Evolutionary conservation across 2,797 vertebrate species (phyloP).

Genomic region (Esox masquinongy): DNA sequence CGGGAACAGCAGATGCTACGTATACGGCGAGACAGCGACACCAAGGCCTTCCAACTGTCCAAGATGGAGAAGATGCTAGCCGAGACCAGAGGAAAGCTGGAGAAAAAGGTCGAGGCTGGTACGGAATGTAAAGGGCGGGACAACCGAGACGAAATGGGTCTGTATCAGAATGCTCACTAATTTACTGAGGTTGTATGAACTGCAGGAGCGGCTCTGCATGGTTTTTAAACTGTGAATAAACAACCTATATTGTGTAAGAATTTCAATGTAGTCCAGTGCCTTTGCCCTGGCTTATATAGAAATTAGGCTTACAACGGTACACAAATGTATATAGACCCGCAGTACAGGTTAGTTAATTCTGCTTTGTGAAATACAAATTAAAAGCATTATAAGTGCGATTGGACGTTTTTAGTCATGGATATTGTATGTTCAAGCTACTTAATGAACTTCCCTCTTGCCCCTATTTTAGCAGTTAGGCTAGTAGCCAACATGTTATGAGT

Average conservation of each 20-base stretch:
- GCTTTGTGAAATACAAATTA: too few species aligned
- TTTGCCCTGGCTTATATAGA: too few species aligned
- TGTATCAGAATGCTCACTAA: slow-evolving; percentile 41
- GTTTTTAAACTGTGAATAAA: neutral
- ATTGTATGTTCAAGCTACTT: too few species aligned
- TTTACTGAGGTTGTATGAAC: neutral
- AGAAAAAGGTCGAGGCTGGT: slow-evolving; percentile 79
- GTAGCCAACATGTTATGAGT: too few species aligned
- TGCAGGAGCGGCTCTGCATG: neutral
- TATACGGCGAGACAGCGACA: slow-evolving; percentile 80
- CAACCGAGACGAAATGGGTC: slow-evolving; percentile 72
- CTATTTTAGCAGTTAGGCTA: too few species aligned
- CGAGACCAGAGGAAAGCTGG: slow-evolving; percentile 81
- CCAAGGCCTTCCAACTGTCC: slow-evolving; percentile 79
- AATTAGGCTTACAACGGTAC: too few species aligned
- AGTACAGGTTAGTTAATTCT: too few species aligned
- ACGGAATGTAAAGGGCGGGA: slow-evolving; percentile 49
- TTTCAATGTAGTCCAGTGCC: neutral
- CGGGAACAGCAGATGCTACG: slow-evolving; percentile 78
- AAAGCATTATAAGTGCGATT: too few species aligned
- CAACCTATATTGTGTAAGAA: neutral
- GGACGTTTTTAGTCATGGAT: too few species aligned
- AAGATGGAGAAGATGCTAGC: slow-evolving; percentile 86
- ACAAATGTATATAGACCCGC: too few species aligned
- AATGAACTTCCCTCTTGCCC: too few species aligned